These are phyloP conservation scores for Alectura lathami DNA, from an alignment of 2,113 vertebrate species.

Conservation along the genomic window DNA sequence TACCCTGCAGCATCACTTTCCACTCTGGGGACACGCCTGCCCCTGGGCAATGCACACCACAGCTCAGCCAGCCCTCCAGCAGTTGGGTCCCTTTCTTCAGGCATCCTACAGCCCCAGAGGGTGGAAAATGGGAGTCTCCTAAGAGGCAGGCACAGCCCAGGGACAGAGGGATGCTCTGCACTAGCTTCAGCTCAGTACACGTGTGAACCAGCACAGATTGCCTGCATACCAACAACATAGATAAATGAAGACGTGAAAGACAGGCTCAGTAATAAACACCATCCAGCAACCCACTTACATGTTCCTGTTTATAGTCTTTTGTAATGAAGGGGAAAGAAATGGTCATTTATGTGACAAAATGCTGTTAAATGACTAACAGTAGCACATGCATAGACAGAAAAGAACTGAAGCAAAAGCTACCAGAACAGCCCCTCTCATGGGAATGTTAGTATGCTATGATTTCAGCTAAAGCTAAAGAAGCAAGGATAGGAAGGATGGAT, in stretches of 20 bases:
- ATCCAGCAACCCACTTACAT: background rate
- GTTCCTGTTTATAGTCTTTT: background rate
- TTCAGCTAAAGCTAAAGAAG: background rate
- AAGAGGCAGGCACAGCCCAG: background rate
- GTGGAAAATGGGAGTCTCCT: background rate
- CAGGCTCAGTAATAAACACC: background rate
- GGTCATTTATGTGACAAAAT: background rate
- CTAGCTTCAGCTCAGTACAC: background rate
- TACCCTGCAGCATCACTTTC: background rate
- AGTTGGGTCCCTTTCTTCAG: rapidly evolving
- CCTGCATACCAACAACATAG: rapidly evolving
- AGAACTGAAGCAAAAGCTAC: background rate
- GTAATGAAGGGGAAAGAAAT: background rate
- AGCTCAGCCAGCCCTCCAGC: background rate
- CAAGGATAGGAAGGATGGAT: background rate
- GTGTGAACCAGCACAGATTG: background rate
- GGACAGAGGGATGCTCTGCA: background rate
- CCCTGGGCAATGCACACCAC: rapidly evolving
- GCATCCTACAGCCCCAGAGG: background rate
- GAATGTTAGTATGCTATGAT: background rate
- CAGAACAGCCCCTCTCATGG: background rate
- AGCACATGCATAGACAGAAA: background rate
- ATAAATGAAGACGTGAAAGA: background rate
- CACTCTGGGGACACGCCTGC: background rate
- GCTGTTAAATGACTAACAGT: background rate